Evolutionary conservation across 2,797 vertebrate genomes (phyloP).

Genomic region (Pachyuromys duprasi): DNA sequence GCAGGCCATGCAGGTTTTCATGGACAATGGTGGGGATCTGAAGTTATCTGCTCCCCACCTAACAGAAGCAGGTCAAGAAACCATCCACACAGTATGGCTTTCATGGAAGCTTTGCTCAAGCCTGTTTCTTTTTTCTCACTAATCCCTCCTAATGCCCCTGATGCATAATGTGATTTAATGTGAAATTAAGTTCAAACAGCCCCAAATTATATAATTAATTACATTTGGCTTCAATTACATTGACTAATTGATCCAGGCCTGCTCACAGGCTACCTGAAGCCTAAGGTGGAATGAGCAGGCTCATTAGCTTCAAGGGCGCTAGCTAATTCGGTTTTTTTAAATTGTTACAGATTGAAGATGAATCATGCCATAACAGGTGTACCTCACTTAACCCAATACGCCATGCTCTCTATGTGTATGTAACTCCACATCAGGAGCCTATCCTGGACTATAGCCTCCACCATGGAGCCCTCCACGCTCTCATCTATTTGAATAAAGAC

Average conservation of each 20-base stretch:
- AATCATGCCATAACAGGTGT: slow-evolving; percentile 53
- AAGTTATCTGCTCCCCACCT: neutral
- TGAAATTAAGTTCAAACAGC: slow-evolving; percentile 78
- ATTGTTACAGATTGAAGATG: slow-evolving; percentile 54
- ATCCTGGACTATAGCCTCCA: neutral
- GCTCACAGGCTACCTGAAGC: slow-evolving; percentile 75
- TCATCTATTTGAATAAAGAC: neutral
- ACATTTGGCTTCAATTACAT: slow-evolving; percentile 81
- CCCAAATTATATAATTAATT: slow-evolving; percentile 83
- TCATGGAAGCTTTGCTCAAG: slow-evolving; percentile 46
- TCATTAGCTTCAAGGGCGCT: slow-evolving; percentile 63
- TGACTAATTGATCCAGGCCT: slow-evolving; percentile 79
- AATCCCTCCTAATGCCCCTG: slow-evolving; percentile 75
- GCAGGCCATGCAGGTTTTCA: neutral
- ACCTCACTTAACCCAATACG: neutral
- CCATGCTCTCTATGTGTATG: neutral
- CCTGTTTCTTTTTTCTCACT: slow-evolving; percentile 65
- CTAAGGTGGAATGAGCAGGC: slow-evolving; percentile 75
- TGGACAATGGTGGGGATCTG: neutral
- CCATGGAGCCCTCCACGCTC: neutral
- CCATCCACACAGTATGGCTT: slow-evolving; percentile 32
- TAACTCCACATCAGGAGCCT: neutral
- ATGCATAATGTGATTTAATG: slow-evolving; percentile 79
- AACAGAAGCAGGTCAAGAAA: slow-evolving; percentile 45
- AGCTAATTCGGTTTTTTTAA: slow-evolving; percentile 63